These are phyloP conservation scores for Hoplodrina ambigua DNA, from an alignment of 2,888 invertebrate species.

Conservation along the genomic window DNA sequence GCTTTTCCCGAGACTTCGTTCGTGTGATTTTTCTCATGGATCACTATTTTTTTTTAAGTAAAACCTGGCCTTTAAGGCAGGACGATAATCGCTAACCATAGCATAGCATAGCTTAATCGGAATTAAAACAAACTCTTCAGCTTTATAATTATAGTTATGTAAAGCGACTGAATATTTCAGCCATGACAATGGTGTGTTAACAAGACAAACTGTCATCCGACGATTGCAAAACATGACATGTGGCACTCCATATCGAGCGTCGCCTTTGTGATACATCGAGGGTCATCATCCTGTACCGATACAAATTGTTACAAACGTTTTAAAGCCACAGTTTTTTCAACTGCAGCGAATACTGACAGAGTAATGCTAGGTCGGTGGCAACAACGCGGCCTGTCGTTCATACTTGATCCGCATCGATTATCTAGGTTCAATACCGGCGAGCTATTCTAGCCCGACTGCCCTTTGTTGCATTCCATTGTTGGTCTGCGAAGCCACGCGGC, in stretches of 20 bases:
- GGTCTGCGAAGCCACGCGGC: constrained; percentile 39
- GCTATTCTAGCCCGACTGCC: constrained; percentile 50
- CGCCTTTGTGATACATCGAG: constrained; percentile 34
- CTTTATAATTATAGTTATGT: not conserved
- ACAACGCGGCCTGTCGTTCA: constrained; percentile 64
- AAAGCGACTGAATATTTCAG: constrained; percentile 30
- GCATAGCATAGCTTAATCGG: too few relatives aligned
- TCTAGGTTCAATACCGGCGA: constrained; percentile 62
- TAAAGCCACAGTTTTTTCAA: constrained; percentile 33
- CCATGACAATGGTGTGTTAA: constrained; percentile 15
- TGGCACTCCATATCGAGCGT: constrained; percentile 28
- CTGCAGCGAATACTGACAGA: constrained; percentile 35
- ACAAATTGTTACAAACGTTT: constrained; percentile 20
- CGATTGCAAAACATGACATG: constrained; percentile 38
- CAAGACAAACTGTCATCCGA: not conserved
- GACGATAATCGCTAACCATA: too few relatives aligned
- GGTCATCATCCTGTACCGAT: constrained; percentile 18
- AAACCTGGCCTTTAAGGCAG: too few relatives aligned
- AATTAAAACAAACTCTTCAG: too few relatives aligned
- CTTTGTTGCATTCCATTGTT: constrained; percentile 66
- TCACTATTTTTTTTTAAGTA: too few relatives aligned
- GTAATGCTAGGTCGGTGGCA: constrained; percentile 50
- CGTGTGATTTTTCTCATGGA: too few relatives aligned
- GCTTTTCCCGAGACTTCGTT: too few relatives aligned
- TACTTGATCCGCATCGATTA: constrained; percentile 71